A percentile compares a stretch with the other conserved stretches of the same genome.
phyloP scores from a whole-genome alignment of 1,140 invertebrate genomes.

The Tetraneura akinire region DNA sequence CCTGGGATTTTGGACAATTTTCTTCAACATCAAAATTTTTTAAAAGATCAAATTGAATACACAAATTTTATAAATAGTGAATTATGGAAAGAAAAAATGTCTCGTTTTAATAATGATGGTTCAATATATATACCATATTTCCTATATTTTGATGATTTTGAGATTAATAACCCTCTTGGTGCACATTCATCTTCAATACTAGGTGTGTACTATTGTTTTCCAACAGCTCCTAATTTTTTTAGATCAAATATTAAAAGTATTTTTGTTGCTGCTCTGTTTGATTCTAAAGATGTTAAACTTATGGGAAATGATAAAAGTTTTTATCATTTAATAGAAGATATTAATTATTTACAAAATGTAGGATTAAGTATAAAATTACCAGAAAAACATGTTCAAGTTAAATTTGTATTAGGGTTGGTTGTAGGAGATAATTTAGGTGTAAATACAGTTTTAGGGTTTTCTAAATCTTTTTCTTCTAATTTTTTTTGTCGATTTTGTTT shows the following conservation, averaged over 20 bases:
- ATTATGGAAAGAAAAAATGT: conserved; percentile 5
- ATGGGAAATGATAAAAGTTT: not conserved
- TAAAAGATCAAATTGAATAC: not conserved
- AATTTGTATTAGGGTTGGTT: not conserved
- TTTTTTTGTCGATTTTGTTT: conserved; percentile 32
- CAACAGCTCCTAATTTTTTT: not conserved
- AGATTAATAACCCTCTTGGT: conserved; percentile 3
- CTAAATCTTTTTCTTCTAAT: not conserved
- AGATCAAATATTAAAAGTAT: not conserved
- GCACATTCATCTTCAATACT: not conserved
- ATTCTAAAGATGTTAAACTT: not conserved
- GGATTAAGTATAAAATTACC: not conserved
- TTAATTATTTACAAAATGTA: not conserved
- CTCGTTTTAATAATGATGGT: not conserved
- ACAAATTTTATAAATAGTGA: not conserved
- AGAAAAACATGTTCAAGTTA: not conserved
- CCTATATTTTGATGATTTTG: too few relatives aligned
- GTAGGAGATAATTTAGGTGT: conserved; percentile 17
- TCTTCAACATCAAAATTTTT: conserved; percentile 4
- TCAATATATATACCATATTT: conserved; percentile 16
- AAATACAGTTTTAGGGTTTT: not conserved
- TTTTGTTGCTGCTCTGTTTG: not conserved
- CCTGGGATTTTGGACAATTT: not conserved
- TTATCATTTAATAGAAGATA: not conserved
- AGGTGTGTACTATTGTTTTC: conserved; percentile 7